A percentile compares a stretch with the other conserved stretches of the same genome.
Conservation (phyloP, 2,888 invertebrate species). For the Erpobdella octoculata region DNA sequence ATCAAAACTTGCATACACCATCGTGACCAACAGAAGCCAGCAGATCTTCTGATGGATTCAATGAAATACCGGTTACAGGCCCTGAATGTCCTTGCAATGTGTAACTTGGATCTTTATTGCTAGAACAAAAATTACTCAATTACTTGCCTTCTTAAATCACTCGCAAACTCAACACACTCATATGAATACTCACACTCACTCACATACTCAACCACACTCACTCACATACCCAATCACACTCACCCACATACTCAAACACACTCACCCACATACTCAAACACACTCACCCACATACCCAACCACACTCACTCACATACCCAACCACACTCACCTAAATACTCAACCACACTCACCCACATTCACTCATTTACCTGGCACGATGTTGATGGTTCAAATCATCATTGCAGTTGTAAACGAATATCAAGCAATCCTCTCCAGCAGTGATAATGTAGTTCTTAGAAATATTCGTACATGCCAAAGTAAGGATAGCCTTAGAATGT, state of each 20-base stretch:
- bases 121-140: neutral
- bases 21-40: constrained; percentile 14
- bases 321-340: neutral
- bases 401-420: constrained; percentile 12
- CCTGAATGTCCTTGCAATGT: neutral
- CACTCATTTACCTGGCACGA: neutral
- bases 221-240: neutral
- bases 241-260: constrained; percentile 5
- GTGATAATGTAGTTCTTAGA: neutral
- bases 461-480: constrained; percentile 38
- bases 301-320: neutral
- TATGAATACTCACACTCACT: neutral
- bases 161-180: neutral
- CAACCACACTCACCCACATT: constrained; percentile 1
- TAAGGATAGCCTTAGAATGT: constrained; percentile 41
- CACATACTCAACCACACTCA: neutral
- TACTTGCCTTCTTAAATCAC: neutral
- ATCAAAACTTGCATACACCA: neutral
- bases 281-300: neutral
- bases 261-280: neutral
- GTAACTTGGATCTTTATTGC: neutral
- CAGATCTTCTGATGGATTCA: neutral
- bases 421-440: neutral
- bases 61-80: neutral
- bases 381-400: no score